Base-by-base conservation (phyloP, 2,888 invertebrate species). In the Homarus gammarus region DNA sequence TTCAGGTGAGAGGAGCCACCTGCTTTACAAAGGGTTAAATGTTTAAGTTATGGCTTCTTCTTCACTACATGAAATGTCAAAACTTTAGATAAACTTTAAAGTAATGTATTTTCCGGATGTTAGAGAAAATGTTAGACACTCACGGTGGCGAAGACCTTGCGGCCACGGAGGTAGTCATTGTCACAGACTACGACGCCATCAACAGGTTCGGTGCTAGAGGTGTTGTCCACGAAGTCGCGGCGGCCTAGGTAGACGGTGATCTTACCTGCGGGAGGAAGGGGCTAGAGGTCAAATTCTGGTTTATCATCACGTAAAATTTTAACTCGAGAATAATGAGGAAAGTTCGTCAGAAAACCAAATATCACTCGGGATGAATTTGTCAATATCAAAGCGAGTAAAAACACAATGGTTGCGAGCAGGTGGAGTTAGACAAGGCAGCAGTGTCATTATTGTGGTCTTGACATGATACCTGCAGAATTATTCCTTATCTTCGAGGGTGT, bases 161-260 rank as follows among this genome's bases (percentile, higher is more conserved):
- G 90, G 61, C 90, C 89, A 22, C 78, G 61, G 40, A 92, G 89
- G 86, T 92, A 92, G 75, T 92, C 91, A 81, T 88, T 77, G 79
- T 92, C 91, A 22, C 77, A 51, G 44, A 92, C 51, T 51, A 92
- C 90, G 5, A 92, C 90, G 49, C 91, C 91, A 73, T 92, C 91
- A 2, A 92, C 88, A 18, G 90, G 88, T 36, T 92, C 91, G 27
- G 90, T 90, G 68, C 22, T 38, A 77, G 31, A 27, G 70, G 88
- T 87, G 73, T 88, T 90, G 83, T 92, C 90, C 15, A 92, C 90
- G 86, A 92, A 92, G 89, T 92, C 91, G 3, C 91, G 85, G 18
- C 91, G 88, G 40, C 91, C 91, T 18, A 92, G 75, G 79, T 92
- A 92, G 31, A 92, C 91, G 27, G 91, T 92, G 82, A 90, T 84